Evolutionary conservation across 2,797 vertebrate species (phyloP).

Genomic region (Rhabdomys pumilio): DNA sequence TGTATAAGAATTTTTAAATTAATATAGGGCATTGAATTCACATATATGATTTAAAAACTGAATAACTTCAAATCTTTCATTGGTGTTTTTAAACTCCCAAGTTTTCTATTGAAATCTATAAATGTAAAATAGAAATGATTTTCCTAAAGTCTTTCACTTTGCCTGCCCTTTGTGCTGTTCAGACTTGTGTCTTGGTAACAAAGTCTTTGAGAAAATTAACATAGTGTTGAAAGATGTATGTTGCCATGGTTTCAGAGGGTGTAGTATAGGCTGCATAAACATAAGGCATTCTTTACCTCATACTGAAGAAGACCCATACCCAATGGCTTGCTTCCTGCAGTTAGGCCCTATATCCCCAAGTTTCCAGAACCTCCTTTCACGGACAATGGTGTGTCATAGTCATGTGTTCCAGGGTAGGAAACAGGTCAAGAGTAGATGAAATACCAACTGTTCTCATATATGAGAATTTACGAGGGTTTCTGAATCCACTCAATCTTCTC

Average conservation of each 20-base stretch:
- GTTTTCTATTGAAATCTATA: neutral
- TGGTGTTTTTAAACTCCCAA: neutral
- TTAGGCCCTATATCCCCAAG: neutral
- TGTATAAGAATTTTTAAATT: neutral
- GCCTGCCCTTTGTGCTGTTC: neutral
- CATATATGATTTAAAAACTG: neutral
- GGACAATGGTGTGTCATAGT: neutral
- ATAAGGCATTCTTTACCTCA: neutral
- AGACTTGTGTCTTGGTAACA: neutral
- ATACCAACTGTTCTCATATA: neutral
- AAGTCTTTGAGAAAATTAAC: neutral
- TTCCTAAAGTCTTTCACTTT: too few relatives aligned
- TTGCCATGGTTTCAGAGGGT: neutral
- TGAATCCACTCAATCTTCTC: neutral
- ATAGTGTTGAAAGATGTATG: neutral
- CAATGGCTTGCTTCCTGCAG: neutral
- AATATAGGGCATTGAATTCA: neutral
- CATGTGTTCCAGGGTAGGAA: neutral
- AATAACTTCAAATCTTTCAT: neutral
- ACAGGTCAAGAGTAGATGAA: neutral
- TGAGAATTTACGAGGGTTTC: neutral
- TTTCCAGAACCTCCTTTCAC: neutral
- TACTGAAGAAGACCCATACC: neutral
- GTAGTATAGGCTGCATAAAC: neutral
- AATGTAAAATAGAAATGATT: neutral